Conservation (phyloP, 2,797 vertebrate genomes). For the Chelon labrosus region DNA sequence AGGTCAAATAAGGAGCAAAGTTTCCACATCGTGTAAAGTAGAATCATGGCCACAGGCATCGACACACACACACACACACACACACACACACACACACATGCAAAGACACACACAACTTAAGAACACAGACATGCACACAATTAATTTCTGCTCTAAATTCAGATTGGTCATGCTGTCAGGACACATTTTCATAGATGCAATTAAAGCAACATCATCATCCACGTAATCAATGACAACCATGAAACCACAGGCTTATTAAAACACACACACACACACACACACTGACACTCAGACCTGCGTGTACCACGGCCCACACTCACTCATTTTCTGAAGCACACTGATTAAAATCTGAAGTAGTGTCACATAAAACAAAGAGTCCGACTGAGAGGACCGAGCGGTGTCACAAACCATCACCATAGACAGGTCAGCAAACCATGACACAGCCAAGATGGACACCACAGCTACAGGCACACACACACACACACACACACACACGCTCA, state of each 20-base stretch:
- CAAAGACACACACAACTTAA: constrained; percentile 12
- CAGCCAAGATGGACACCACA: constrained; percentile 71
- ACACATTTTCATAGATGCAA: constrained; percentile 64
- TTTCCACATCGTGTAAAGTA: constrained; percentile 59
- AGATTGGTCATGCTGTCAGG: constrained; percentile 62
- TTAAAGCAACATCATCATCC: constrained; percentile 55
- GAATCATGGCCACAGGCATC: constrained; percentile 42
- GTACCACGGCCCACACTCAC: too few species aligned
- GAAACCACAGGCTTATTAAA: constrained; percentile 25
- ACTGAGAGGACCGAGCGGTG: constrained; percentile 52
- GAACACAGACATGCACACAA: constrained; percentile 4
- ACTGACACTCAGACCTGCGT: constrained; percentile 4
- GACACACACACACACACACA: background rate
- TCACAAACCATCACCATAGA: constrained; percentile 66
- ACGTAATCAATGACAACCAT: constrained; percentile 56
- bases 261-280: constrained; percentile 5
- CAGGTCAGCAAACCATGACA: constrained; percentile 63
- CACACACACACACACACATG: constrained; percentile 12
- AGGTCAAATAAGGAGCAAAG: constrained; percentile 71
- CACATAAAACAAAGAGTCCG: constrained; percentile 22
- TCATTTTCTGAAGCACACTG: background rate
- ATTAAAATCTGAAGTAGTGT: constrained; percentile 10
- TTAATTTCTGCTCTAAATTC: constrained; percentile 41
- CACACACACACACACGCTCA: constrained; percentile 19
- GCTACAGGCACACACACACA: constrained; percentile 50